These are phyloP conservation scores for Phenganax marumi DNA, from an alignment of 92 coral and sea anemone genomes.

Conservation along the genomic window DNA sequence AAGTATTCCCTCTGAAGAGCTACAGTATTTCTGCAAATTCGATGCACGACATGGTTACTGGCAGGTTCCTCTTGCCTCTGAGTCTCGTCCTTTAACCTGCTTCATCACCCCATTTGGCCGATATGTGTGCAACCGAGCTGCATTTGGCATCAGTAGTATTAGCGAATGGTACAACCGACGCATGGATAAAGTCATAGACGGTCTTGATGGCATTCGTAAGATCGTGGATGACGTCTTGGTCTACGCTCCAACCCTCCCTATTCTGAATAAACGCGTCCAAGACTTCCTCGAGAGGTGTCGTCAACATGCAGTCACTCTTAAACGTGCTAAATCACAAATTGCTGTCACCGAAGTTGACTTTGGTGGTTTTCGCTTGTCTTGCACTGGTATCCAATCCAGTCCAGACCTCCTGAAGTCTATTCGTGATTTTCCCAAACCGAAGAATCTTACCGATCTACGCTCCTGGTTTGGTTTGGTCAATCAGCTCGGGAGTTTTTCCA, in stretches of 20 bases:
- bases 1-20: conserved; percentile 35
- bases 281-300: neutral
- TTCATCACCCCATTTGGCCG: conserved; percentile 41
- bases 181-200: conserved; percentile 3
- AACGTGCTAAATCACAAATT: conserved; percentile 3
- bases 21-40: conserved; percentile 33
- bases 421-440: conserved; percentile 31
- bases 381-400: conserved; percentile 27
- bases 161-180: conserved; percentile 24
- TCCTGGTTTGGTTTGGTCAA: conserved; percentile 48
- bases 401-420: conserved; percentile 38
- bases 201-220: neutral
- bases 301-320: neutral
- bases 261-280: neutral
- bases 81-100: conserved; percentile 29
- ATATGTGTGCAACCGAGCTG: conserved; percentile 19
- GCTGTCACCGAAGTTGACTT: conserved; percentile 33
- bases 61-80: conserved; percentile 34
- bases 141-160: neutral
- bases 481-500: conserved; percentile 38
- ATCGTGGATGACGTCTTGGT: conserved; percentile 4
- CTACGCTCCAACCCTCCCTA: conserved; percentile 1
- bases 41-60: conserved; percentile 46
- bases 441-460: conserved; percentile 20
- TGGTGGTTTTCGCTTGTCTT: conserved; percentile 17